These are phyloP conservation scores for Rhea pennata DNA, from an alignment of 2,113 vertebrate species.

Conservation along the genomic window DNA sequence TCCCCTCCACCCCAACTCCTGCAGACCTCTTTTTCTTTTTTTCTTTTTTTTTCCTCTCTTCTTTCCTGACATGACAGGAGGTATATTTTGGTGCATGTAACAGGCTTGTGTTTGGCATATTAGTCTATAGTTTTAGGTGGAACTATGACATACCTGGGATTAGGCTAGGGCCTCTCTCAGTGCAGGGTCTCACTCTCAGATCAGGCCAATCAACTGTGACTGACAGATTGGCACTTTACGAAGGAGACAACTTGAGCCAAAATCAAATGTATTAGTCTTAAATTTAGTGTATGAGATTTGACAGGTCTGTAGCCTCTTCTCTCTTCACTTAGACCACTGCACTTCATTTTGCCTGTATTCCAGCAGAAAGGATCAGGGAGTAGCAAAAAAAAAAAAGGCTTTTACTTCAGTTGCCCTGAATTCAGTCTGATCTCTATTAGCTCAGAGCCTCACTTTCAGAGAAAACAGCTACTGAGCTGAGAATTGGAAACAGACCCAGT, in stretches of 20 bases:
- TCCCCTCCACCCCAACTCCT: too few species aligned
- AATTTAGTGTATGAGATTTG: background rate
- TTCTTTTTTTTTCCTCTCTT: background rate
- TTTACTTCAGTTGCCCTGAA: slow-evolving; percentile 64
- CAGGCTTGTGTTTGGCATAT: background rate
- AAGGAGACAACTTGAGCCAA: background rate
- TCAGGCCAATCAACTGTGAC: background rate
- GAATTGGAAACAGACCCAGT: slow-evolving; percentile 65
- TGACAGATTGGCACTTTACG: background rate
- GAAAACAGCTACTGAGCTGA: slow-evolving; percentile 58
- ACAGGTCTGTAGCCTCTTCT: slow-evolving; percentile 8
- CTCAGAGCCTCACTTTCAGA: slow-evolving; percentile 59
- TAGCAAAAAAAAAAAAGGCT: slow-evolving; percentile 69
- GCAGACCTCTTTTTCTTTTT: background rate
- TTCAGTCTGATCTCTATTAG: slow-evolving; percentile 55
- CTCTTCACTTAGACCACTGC: slow-evolving; percentile 1
- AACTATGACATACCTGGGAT: background rate
- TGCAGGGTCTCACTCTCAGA: background rate
- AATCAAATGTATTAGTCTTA: background rate
- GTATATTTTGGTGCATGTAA: background rate
- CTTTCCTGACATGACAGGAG: fast-evolving
- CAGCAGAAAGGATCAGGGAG: slow-evolving; percentile 28
- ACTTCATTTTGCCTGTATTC: slow-evolving; percentile 52
- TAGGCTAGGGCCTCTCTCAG: background rate
- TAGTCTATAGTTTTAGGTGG: background rate